phyloP scores from a whole-genome alignment of 2,888 invertebrate species.

The Adela reaumurella region DNA sequence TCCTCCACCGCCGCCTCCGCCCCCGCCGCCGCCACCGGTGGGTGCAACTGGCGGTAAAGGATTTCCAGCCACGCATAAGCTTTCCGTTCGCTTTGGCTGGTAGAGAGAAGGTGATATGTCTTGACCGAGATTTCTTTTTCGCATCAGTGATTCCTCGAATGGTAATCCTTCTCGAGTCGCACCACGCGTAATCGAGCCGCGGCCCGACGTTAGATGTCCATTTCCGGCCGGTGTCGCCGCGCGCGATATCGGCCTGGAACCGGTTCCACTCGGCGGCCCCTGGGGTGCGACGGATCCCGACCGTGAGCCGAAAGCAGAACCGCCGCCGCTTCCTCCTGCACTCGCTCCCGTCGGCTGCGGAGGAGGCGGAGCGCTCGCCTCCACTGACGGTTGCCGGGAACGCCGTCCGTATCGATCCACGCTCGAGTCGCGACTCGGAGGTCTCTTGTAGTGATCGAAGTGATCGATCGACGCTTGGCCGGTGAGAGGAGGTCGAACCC shows the following conservation, averaged over 20 bases:
- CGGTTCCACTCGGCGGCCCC: constrained; percentile 66
- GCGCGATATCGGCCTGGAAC: constrained; percentile 47
- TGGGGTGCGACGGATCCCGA: constrained; percentile 72
- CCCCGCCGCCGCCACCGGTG: constrained; percentile 34
- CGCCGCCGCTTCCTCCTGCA: constrained; percentile 67
- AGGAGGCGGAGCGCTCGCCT: constrained; percentile 51
- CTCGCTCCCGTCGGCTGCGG: too few species aligned
- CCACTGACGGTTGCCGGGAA: constrained; percentile 77
- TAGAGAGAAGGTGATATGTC: constrained; percentile 85
- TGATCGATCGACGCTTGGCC: constrained; percentile 76
- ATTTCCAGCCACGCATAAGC: constrained; percentile 66
- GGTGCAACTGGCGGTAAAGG: constrained; percentile 44
- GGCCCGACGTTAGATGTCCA: constrained; percentile 62
- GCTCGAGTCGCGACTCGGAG: constrained; percentile 83
- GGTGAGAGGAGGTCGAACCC: constrained; percentile 35
- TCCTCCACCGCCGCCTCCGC: constrained; percentile 42
- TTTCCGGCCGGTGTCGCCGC: constrained; percentile 53
- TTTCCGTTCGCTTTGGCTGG: constrained; percentile 89
- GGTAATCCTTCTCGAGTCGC: constrained; percentile 55
- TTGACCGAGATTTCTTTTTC: constrained; percentile 79
- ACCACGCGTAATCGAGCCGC: constrained; percentile 53
- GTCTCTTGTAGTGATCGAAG: constrained; percentile 91
- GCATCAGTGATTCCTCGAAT: constrained; percentile 78
- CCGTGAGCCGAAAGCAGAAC: constrained; percentile 60
- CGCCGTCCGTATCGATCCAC: constrained; percentile 78